Base-by-base conservation (phyloP, 1,140 invertebrate genomes). In the Trypoxylus dichotomus region DNA sequence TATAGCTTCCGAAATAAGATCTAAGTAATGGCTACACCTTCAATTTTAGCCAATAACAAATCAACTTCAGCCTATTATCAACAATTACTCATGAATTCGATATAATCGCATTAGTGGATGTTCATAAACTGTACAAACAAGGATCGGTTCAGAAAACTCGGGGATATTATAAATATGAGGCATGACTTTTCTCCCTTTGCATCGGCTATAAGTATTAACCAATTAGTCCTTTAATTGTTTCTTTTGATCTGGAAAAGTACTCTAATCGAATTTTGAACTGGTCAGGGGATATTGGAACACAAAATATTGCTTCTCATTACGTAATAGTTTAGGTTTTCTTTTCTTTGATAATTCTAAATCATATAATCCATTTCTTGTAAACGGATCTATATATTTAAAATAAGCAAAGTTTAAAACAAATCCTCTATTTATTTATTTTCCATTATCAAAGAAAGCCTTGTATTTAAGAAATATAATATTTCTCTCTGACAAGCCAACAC, bases 81-180 rank as follows among this genome's bases (percentile, higher is more conserved):
- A 78, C 81, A 80, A 82, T 81, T 82, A 82, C 75, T 79, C 76
- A 80, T 80, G 83, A 81, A 83, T 83, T 82, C 81, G 82, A 81
- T 76, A 71, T 83, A 83, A 82, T 82, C 75, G 74, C 74, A 78
- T 83, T 83, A 82, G 81, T 82, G 80, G 81, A 79, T 80, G 72
- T 78, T 74, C 77, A 77, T 72, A 79, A 79, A 79, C 82, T 79
- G 77, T 81, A 80, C 80, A 82, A 83, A 83, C 81, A 82, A 81
- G 80, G 81, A 79, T 81, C n/a, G 19, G 6, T 19, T 63, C 13
- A 11, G 6, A 25, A 37, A 37, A 37, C 32, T 37, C 32, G 32
- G 32, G 32, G 32, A 37, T 21, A 13, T 13, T 11, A 58, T 58
- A 58, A 58, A 58, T 58, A 58, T 58, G 47, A n/a, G 47, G 15